Base-by-base conservation (phyloP, 2,113 vertebrate species). In the Eclectus roratus region DNA sequence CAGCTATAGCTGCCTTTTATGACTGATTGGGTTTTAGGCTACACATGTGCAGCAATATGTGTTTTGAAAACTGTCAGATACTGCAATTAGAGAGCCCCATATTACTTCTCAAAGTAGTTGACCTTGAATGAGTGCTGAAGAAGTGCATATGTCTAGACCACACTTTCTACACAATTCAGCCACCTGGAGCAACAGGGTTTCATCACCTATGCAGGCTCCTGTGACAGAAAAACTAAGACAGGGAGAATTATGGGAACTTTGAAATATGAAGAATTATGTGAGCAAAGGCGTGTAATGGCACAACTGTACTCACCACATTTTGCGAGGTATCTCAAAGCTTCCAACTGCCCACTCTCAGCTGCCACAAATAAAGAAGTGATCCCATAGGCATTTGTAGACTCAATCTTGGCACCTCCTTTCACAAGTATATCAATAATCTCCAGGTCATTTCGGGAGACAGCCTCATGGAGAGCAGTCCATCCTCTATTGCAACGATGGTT, bases 391-490 rank as follows among this genome's bases (percentile, higher is more conserved):
- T 99, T 99, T 92, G 96, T 95, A 50, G 98, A 88, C 39, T 97
- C 98, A 90, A 98, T 97, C 90, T 99, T 99, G 92, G 99, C 99
- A 5, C 98, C 99, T 1, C 98, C 98, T 76, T 98, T 97, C 82
- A 99, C 71, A 41, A 99, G 97, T 97, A 99, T 98, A n/a, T 99
- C 98, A 31, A 98, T 99, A 78, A 99, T 98, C 85, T 99, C 98
- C 93, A 99, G 72, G 60, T 98, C 99, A 31, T 99, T 98, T 72
- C 95, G 96, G 9, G 96, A 93, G 7, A 98, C 98, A 2, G 99
- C 98, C 94, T 99, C 99, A 6, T 99, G 99, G 56, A 99, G 98
- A 1, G 99, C 98, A 0, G 99, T 99, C 98, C 98, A 99, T 31
- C 99, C 99, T 20, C 98, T 97, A 91, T 98, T 98, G 86, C 99